Evolutionary conservation across 1,140 invertebrate species (phyloP), one percentile per base, ranked within the genome.

Genomic region (Tetragnatha versicolor): DNA sequence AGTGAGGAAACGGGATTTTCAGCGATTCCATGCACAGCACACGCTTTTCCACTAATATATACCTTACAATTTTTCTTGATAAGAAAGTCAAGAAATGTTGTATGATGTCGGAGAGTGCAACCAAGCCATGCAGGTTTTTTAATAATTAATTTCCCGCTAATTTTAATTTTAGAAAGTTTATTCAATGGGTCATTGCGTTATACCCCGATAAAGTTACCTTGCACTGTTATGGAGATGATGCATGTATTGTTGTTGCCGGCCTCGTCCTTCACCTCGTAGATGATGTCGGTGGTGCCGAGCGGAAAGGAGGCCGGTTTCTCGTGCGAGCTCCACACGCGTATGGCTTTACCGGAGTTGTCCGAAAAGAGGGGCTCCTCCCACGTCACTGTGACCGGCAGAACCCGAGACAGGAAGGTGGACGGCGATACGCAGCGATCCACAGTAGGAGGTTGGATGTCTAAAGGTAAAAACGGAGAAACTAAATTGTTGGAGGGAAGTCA

Each of bases 361-460:
- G 88, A 89, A 83, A 92, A 91, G 7, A 89, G 83, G 20, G 91
- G 91, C 80, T 91, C 90, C 61, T 90, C 89, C 91, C 91, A 92
- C 5, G 84, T 83, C 1, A 89, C 85, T 35, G 47, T 31, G 3
- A 89, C 85, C 10, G 83, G 83, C 37, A 83, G 83, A 17, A 86
- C 85, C 17, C 84, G 81, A 12, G 87, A 87, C 2, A 90, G 84
- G 79, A 89, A 88, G 22, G 87, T 84, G 3, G 88, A 85, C 2
- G 90, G 90, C 78, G 88, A 89, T 7, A 88, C 83, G 83, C 91
- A 92, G 65, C 88, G 86, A 82, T 92, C 91, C 2, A 91, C 85
- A 17, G 84, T 86, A 10, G 91, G 91, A 27, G 89, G 86, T 82
- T 91, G 88, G 2, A 84, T 85, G 83, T 92, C 91, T 90, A 83